Evolutionary conservation across 2,888 invertebrate genomes (phyloP), one percentile per base, ranked within the genome.

Genomic region (Zonitis immaculata): DNA sequence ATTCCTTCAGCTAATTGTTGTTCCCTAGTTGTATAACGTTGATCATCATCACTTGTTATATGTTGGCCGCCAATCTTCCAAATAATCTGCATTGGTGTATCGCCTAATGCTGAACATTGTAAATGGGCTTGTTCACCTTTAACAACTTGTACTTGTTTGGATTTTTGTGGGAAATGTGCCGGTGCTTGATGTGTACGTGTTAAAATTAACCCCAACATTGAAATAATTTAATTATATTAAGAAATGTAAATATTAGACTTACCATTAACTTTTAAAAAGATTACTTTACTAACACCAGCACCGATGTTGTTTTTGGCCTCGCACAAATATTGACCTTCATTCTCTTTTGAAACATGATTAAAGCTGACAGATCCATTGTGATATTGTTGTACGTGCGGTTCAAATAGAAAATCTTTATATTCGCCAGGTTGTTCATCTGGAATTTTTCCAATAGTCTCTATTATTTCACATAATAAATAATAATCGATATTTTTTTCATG

Each of bases 221-320:
- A n/a, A n/a, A n/a, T n/a, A 42, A 6, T 14, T 47, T 27, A 18
- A 14, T 27, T 42, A n/a, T 6, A 1, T n/a, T 43, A 26, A 16
- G 11, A 32, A 42, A n/a, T 6, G 7, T 30, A 45, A 47, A 42
- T 20, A 42, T 27, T 30, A 52, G 42, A 77, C 84, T 80, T 78
- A 92, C 92, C 91, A 73, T 93, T 92, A 49, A 93, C 91, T 80
- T 91, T 91, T 51, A 93, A 78, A 73, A 88, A 89, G 65, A 95
- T 88, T 49, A 95, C 89, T 78, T 95, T 95, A 80, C 94, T 94
- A 53, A 95, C 85, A 9, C 92, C 94, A 12, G 90, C 87, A 1
- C 93, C 94, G 59, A 95, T 91, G 63, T 88, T 90, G 73, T 95
- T 95, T 67, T 90, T 87, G n/a, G 93, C 92, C 71, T 94, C 93